These are phyloP conservation scores for Zootermopsis nevadensis DNA, from an alignment of 2,888 invertebrate genomes.

Conservation along the genomic window DNA sequence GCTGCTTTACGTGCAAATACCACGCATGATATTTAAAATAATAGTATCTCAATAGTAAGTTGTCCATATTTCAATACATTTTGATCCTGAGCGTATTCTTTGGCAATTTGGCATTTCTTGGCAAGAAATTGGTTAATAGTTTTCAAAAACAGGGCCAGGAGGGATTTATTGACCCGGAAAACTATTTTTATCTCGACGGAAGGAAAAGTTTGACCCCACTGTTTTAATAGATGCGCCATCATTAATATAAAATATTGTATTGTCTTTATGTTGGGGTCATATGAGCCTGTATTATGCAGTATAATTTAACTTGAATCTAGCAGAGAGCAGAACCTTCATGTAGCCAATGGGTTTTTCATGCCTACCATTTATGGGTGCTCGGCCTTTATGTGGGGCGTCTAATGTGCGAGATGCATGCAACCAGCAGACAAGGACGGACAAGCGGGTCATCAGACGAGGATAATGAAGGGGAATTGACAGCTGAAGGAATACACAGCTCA, in stretches of 20 bases:
- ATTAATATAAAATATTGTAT: conserved; percentile 23
- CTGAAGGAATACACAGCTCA: conserved; percentile 34
- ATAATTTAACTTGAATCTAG: conserved; percentile 26
- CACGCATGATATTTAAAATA: no score
- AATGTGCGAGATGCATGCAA: conserved; percentile 37
- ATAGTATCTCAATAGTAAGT: no score
- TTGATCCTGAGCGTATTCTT: no score
- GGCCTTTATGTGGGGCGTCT: conserved; percentile 5
- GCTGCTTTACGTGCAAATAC: no score
- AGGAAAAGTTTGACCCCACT: no score
- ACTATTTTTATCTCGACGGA: no score
- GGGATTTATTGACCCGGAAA: no score
- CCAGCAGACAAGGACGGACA: not conserved
- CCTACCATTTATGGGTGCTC: not conserved
- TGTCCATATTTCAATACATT: no score
- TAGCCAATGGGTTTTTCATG: conserved; percentile 33
- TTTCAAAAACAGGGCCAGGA: no score
- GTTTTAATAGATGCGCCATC: not conserved
- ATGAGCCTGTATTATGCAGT: not conserved
- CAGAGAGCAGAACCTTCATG: conserved; percentile 6
- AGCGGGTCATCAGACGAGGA: conserved; percentile 21
- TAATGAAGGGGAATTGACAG: conserved; percentile 37
- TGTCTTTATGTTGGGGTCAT: not conserved
- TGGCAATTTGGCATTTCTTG: no score
- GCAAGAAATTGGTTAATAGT: no score